phyloP scores from a whole-genome alignment of 2,113 vertebrate genomes.

The Elgaria multicarinata region DNA sequence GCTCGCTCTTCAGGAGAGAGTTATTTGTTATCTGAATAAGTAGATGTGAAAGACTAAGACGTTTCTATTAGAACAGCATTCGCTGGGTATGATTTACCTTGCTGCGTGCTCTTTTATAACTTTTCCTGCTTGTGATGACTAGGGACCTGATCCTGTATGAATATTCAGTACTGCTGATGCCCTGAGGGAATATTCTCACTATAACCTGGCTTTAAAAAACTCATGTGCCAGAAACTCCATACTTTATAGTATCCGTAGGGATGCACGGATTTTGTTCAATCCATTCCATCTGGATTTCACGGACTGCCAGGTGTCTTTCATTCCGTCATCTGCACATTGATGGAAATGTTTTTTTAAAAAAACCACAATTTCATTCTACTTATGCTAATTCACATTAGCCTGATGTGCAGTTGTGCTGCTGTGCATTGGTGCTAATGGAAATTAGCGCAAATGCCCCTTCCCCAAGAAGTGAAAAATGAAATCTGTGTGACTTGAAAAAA shows the following conservation, averaged over 20 bases:
- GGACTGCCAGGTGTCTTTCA: no score
- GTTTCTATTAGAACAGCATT: slow-evolving; percentile 30
- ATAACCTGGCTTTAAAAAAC: neutral
- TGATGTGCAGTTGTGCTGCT: no score
- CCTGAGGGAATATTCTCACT: neutral
- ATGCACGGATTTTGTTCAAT: no score
- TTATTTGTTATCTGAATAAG: slow-evolving; percentile 45
- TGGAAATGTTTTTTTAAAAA: no score
- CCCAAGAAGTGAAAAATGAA: no score
- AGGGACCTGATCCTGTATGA: neutral
- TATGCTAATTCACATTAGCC: no score
- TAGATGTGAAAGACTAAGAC: slow-evolving; percentile 18
- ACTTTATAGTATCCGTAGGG: neutral
- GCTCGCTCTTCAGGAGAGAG: neutral
- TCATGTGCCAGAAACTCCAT: neutral
- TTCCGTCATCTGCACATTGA: no score
- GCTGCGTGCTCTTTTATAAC: neutral
- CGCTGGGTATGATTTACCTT: slow-evolving; percentile 2
- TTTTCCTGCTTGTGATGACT: neutral
- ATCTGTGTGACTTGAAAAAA: no score
- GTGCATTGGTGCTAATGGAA: no score
- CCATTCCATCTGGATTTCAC: no score
- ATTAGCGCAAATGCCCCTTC: no score
- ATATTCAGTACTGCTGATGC: neutral
- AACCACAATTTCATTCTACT: no score